Base-by-base conservation (phyloP, 2,113 vertebrate species). In the Cochlearius cochlearius region DNA sequence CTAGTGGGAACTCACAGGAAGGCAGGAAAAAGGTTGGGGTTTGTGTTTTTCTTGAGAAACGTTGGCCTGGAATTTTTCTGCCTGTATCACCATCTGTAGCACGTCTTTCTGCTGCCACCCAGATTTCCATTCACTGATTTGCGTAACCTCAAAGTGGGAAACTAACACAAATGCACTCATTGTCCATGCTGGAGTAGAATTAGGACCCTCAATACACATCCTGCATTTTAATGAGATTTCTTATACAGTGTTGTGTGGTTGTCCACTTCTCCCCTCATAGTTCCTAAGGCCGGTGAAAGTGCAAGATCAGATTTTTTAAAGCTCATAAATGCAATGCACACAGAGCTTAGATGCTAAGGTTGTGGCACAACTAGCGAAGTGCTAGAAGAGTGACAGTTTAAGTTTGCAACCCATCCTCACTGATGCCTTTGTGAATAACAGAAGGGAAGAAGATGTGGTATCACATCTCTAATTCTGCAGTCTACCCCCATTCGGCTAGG, bases 101-200 rank as follows among this genome's bases (percentile, higher is more conserved):
- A 75, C 84, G 68, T 97, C 93, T 87, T 97, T 97, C 95, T 97
- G 76, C 56, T 93, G 90, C 96, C 92, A 96, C 92, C 30, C 96
- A 77, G 95, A 91, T 88, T 97, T 96, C 95, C 85, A 96, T 98
- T 97, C 96, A 97, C 45, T 85, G 90, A 89, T 97, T 96, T 97
- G 94, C 97, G 97, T 97, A 97, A 95, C 86, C 90, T 97, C 96
- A 94, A 96, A 98, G 88, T 92, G 96, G 86, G 95, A 97, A 97
- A 92, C 71, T 86, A 97, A 97, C 93, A 97, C 78, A 97, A 96
- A 97, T 91, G 90, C 88, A 93, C 64, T 94, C 94, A 95, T 96
- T 98, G 92, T 97, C 76, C 92, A 29, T 88, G 81, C 82, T 97
- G 75, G 97, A 95, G 95, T 94, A 95, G 95, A 98, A 98, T 97